Conservation (phyloP, 2,888 invertebrate genomes). For the Lasius fuliginosus region DNA sequence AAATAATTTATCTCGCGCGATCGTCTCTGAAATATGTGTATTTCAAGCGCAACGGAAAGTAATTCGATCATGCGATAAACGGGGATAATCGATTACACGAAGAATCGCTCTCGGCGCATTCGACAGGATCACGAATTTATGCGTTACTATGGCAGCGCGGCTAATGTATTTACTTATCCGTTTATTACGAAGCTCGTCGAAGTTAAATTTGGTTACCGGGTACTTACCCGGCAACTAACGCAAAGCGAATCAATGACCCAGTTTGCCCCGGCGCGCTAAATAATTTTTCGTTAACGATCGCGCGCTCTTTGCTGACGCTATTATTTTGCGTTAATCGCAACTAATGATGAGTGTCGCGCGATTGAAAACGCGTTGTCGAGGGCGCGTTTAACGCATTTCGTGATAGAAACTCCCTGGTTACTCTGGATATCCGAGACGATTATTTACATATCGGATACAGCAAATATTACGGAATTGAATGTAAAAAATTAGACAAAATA, state of each 20-base stretch:
- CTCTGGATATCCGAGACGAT: not conserved
- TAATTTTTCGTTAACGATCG: slow-evolving; percentile 56
- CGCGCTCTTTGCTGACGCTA: slow-evolving; percentile 20
- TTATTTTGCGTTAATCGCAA: slow-evolving; percentile 50
- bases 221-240: slow-evolving; percentile 50
- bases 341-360: slow-evolving; percentile 29
- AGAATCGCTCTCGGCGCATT: slow-evolving; percentile 54
- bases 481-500: not conserved
- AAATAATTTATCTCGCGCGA: slow-evolving; percentile 49
- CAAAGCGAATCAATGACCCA: slow-evolving; percentile 56
- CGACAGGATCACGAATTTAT: slow-evolving; percentile 52
- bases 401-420: not conserved
- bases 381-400: not conserved
- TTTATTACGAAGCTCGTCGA: slow-evolving; percentile 50
- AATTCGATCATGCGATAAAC: slow-evolving; percentile 29
- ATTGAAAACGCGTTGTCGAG: slow-evolving; percentile 48
- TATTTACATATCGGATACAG: not conserved
- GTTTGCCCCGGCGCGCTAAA: slow-evolving; percentile 39
- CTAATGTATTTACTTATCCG: slow-evolving; percentile 63
- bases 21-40: slow-evolving; percentile 13
- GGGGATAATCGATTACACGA: slow-evolving; percentile 45
- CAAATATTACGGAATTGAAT: not conserved
- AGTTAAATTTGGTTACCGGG: slow-evolving; percentile 55
- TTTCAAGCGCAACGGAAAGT: slow-evolving; percentile 30
- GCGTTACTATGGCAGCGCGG: slow-evolving; percentile 52